Base-by-base conservation (phyloP, 35 echinoderm and acorn worm genomes). In the Anneissia japonica region DNA sequence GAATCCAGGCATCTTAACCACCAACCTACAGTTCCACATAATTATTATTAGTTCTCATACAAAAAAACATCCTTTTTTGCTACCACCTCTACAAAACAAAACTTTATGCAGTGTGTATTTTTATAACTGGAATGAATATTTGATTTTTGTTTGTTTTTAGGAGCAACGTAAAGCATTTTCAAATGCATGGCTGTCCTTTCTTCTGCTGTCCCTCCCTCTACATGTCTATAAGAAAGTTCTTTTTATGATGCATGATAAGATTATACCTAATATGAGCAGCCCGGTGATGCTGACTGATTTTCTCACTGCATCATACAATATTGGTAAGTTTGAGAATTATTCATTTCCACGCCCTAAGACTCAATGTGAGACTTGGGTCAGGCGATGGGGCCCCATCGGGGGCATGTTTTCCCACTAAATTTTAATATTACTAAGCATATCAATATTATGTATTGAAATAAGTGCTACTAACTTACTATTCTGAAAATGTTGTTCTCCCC, bases 261-360 rank as follows among this genome's bases (percentile, higher is more conserved):
- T 98, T 31, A 99, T 99, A 74, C 96, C 96, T 7, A 89, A 99
- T 75, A 94, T 99, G 96, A 87, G 85, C 10, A 99, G 84, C 36
- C 96, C 96, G 43, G 51, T 98, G 0, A 82, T 93, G 0, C 91
- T 98, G 0, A 98, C 89, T 6, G 95, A 98, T 46, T 98, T 98
- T 83, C 84, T 98, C 32, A 98, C 95, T 26, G 83, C 86, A 3
- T 98, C 95, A 2, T 98, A 98, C 55, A 87, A 93, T 55, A 92
- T 98, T 33, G 95, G 95, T 98, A 74, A 75, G 89, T 56, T n/a
- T n/a, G n/a, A n/a, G n/a, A n/a, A n/a, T n/a, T n/a, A n/a, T n/a
- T n/a, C n/a, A n/a, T n/a, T n/a, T n/a, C n/a, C n/a, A n/a, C n/a
- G n/a, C n/a, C n/a, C n/a, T n/a, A n/a, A n/a, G n/a, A n/a, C n/a